Conservation (phyloP, 1,140 invertebrate genomes). For the Diabrotica virgifera region DNA sequence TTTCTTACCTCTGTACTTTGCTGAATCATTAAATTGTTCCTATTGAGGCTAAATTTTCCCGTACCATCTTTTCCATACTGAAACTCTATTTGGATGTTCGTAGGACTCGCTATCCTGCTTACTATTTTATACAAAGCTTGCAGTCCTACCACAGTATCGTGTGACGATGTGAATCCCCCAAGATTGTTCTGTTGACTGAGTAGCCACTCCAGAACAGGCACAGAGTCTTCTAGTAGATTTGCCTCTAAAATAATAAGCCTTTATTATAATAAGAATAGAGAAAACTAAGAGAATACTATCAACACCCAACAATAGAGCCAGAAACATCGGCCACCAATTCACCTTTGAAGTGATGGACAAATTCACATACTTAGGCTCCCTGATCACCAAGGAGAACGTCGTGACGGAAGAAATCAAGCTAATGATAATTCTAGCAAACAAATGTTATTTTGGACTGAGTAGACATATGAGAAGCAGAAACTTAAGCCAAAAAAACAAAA, state of each 20-base stretch:
- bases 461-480: no score
- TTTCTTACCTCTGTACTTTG: slow-evolving; percentile 48
- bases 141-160: slow-evolving; percentile 66
- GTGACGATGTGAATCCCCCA: slow-evolving; percentile 74
- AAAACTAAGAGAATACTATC: no score
- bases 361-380: no score
- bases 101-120: slow-evolving; percentile 35
- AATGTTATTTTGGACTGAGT: no score
- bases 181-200: slow-evolving; percentile 69
- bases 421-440: no score
- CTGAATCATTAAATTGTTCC: slow-evolving; percentile 49
- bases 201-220: slow-evolving; percentile 67
- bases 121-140: slow-evolving; percentile 64
- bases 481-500: no score
- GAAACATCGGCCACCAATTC: no score
- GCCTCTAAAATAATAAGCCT: slow-evolving; percentile 42
- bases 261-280: background rate
- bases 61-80: slow-evolving; percentile 36
- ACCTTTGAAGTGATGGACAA: no score
- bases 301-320: no score
- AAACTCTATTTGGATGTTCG: slow-evolving; percentile 47
- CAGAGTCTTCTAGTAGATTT: slow-evolving; percentile 54
- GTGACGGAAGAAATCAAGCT: no score
- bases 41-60: slow-evolving; percentile 43
- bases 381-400: no score